Percentiles rank a stretch among this genome's conserved stretches.
These are phyloP conservation scores for Drosophila birchii DNA, from an alignment of 2,888 invertebrate genomes.

Conservation along the genomic window DNA sequence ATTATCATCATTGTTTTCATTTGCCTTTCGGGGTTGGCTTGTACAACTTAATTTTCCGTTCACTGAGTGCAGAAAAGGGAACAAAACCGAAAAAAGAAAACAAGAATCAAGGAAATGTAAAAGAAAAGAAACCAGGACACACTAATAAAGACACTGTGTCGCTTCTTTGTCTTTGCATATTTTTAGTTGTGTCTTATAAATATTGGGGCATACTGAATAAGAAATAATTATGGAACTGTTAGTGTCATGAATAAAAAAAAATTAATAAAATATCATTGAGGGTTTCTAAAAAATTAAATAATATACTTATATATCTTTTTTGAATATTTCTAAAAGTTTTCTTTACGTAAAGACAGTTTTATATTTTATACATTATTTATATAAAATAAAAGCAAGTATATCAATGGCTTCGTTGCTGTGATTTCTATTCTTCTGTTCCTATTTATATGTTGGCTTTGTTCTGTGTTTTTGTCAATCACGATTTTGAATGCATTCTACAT, in stretches of 20 bases:
- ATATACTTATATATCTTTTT: not conserved
- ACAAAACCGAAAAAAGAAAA: constrained; percentile 4
- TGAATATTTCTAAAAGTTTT: not conserved
- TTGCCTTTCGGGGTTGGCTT: constrained; percentile 44
- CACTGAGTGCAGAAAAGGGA: constrained; percentile 25
- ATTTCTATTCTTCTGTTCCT: not conserved
- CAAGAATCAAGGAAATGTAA: constrained; percentile 19
- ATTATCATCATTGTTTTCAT: constrained; percentile 45
- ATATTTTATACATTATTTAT: not conserved
- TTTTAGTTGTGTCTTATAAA: not conserved
- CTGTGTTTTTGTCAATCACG: constrained; percentile 61
- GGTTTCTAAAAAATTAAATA: too few species aligned
- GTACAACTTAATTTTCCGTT: constrained; percentile 69
- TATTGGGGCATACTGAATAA: not conserved
- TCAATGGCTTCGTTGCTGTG: not conserved
- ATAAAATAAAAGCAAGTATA: not conserved
- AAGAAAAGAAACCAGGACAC: constrained; percentile 57
- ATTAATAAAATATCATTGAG: not conserved
- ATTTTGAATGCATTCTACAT: constrained; percentile 61
- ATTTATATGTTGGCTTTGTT: not conserved
- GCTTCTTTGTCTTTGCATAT: not conserved
- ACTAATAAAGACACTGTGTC: constrained; percentile 53
- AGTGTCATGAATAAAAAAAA: not conserved
- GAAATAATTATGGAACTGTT: not conserved
- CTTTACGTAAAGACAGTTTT: not conserved